Percentiles rank a stretch among this genome's conserved stretches.
Evolutionary conservation across 2,113 vertebrate genomes (phyloP).

Genomic region (Fukomys damarensis): DNA sequence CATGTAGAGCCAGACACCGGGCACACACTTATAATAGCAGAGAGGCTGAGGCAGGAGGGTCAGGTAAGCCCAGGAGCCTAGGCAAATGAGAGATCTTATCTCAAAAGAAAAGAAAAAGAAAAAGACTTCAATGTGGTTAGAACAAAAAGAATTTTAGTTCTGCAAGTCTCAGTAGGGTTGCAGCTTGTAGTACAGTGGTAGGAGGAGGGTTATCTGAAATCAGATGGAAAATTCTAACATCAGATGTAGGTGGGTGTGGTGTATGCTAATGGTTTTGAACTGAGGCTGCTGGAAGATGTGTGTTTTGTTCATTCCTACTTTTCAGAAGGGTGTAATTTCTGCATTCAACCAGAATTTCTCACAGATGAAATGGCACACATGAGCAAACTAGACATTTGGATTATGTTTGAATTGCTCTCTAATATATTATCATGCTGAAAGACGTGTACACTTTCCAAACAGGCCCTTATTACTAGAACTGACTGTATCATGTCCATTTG

Average conservation of each 20-base stretch:
- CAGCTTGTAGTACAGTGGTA: neutral
- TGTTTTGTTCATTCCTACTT: neutral
- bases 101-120: neutral
- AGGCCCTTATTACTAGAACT: neutral
- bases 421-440: neutral
- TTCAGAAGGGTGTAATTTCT: neutral
- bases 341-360: neutral
- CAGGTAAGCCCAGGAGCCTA: neutral
- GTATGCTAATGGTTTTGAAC: fast-evolving
- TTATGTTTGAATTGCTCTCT: neutral
- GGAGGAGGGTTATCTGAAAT: neutral
- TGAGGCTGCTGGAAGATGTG: neutral
- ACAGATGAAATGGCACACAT: neutral
- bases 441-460: neutral
- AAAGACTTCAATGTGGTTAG: neutral
- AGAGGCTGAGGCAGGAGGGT: neutral
- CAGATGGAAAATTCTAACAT: neutral
- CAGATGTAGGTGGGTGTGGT: neutral
- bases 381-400: constrained; percentile 17
- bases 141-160: constrained; percentile 13
- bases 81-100: neutral
- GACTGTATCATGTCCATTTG: neutral
- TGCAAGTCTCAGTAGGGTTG: neutral
- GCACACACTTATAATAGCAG: neutral
- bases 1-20: neutral